phyloP scores from a whole-genome alignment of 1,140 invertebrate genomes.

The Drosophila jambulina region DNA sequence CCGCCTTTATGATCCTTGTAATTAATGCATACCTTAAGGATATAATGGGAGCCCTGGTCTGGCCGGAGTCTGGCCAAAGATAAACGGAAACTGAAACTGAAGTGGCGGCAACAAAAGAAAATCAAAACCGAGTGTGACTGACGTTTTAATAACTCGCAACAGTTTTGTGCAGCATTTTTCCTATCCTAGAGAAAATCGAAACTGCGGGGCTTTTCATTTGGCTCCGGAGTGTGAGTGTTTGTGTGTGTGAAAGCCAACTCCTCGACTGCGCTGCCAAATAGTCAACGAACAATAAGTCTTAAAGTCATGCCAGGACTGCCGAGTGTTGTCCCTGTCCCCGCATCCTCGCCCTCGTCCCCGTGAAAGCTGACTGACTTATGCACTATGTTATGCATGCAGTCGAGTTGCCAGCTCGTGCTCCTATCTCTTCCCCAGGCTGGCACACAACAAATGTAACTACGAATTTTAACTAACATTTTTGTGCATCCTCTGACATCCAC shows the following conservation, averaged over 20 bases:
- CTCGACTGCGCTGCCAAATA: slow-evolving; percentile 42
- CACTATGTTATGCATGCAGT: slow-evolving; percentile 74
- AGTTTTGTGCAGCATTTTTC: slow-evolving; percentile 46
- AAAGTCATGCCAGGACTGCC: slow-evolving; percentile 62
- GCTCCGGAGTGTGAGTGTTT: neutral
- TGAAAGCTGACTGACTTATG: slow-evolving; percentile 69
- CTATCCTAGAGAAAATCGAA: slow-evolving; percentile 14
- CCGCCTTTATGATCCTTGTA: slow-evolving; percentile 72
- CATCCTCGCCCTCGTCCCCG: slow-evolving; percentile 1
- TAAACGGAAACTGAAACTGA: slow-evolving; percentile 36
- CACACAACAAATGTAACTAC: slow-evolving; percentile 58
- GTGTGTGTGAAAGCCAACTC: slow-evolving; percentile 13
- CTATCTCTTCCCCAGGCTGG: slow-evolving; percentile 22
- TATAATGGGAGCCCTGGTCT: slow-evolving; percentile 45
- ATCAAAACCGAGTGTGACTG: slow-evolving; percentile 47
- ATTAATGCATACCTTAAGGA: slow-evolving; percentile 81
- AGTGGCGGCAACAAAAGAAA: slow-evolving; percentile 41
- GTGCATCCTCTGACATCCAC: slow-evolving; percentile 46
- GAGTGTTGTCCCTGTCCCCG: slow-evolving; percentile 12
- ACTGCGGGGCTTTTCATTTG: slow-evolving; percentile 39
- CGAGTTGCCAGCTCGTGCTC: slow-evolving; percentile 62
- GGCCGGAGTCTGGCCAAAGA: slow-evolving; percentile 30
- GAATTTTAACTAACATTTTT: slow-evolving; percentile 72
- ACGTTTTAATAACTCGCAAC: slow-evolving; percentile 57
- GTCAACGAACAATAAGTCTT: slow-evolving; percentile 58